Evolutionary conservation across 1,140 invertebrate genomes (phyloP).

Genomic region (Papilio xuthus): DNA sequence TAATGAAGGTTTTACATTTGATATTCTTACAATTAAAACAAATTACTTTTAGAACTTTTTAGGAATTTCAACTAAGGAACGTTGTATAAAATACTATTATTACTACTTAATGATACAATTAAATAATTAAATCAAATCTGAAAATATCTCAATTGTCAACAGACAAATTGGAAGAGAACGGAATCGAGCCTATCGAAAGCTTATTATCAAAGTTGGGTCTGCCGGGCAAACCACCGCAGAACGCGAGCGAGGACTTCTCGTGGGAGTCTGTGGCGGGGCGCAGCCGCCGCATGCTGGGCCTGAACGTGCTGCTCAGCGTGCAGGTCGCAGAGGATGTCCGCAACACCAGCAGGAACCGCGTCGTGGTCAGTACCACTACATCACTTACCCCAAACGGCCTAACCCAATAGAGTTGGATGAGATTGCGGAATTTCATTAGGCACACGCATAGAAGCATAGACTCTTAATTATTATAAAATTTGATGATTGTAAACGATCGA

Average conservation of each 20-base stretch:
- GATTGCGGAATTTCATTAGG: too few relatives aligned
- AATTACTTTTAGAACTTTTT: background rate
- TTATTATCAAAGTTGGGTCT: conserved; percentile 79
- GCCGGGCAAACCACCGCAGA: conserved; percentile 73
- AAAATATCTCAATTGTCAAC: conserved; percentile 40
- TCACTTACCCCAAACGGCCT: background rate
- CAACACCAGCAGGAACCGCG: conserved; percentile 84
- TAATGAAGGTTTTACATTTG: too few relatives aligned
- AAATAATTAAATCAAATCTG: background rate
- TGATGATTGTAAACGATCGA: too few relatives aligned
- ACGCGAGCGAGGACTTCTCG: conserved; percentile 69
- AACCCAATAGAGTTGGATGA: too few relatives aligned
- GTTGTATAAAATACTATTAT: too few relatives aligned
- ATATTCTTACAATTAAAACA: too few relatives aligned
- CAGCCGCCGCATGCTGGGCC: conserved; percentile 81
- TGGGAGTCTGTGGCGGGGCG: conserved; percentile 80
- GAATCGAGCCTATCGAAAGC: conserved; percentile 82
- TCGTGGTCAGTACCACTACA: conserved; percentile 79
- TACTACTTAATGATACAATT: too few relatives aligned
- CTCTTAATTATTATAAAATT: too few relatives aligned
- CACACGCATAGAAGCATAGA: too few relatives aligned
- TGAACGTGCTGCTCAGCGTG: conserved; percentile 84
- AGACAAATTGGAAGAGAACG: conserved; percentile 83
- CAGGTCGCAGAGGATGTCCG: conserved; percentile 85
- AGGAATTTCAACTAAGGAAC: too few relatives aligned